Conservation (phyloP, 2,113 vertebrate species). For the Colinus virginianus region DNA sequence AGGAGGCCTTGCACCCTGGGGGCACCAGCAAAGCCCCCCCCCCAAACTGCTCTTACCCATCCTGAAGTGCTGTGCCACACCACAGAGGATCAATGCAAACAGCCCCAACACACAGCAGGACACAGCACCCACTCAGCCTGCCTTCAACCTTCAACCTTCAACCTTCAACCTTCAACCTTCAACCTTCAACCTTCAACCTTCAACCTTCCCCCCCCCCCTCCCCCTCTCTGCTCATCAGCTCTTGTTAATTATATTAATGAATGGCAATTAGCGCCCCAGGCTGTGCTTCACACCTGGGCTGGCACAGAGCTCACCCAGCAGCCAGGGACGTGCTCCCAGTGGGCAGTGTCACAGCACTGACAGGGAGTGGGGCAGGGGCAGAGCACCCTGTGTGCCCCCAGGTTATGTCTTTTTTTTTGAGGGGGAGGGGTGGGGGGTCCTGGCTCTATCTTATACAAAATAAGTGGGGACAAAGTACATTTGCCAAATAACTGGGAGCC, state of each 20-base stretch:
- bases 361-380: fast-evolving
- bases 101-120: background rate
- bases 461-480: fast-evolving
- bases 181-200: too few species aligned
- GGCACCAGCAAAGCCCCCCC: fast-evolving
- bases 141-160: background rate
- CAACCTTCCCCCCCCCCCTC: background rate
- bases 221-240: background rate
- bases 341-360: background rate
- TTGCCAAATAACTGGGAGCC: background rate
- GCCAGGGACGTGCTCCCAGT: fast-evolving
- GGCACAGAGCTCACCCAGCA: background rate
- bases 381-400: fast-evolving
- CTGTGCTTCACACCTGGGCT: background rate
- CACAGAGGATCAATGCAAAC: fast-evolving
- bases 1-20: too few species aligned
- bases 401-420: background rate
- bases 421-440: background rate
- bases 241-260: background rate
- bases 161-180: too few species aligned
- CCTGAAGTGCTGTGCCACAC: fast-evolving
- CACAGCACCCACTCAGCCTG: background rate
- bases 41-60: background rate
- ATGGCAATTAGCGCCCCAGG: background rate
- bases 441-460: fast-evolving